Conservation (phyloP, 2,113 vertebrate genomes). For the Otolemur garnettii region DNA sequence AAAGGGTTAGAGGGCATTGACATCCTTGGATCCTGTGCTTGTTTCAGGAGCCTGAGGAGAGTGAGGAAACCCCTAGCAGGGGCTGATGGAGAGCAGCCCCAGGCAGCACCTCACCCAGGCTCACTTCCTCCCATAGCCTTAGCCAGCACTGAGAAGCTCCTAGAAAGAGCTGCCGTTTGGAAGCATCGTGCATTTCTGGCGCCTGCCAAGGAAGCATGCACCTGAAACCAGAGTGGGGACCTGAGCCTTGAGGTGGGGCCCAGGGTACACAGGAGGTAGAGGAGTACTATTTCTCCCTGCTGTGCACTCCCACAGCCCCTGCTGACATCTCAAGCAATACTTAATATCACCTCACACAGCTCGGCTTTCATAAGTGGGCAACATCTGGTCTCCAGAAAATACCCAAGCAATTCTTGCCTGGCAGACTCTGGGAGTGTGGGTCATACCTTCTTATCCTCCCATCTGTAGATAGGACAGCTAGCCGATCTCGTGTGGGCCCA, state of each 20-base stretch:
- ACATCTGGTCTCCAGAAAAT: constrained; percentile 57
- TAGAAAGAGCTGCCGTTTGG: background rate
- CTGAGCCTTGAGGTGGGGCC: background rate
- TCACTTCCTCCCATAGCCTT: background rate
- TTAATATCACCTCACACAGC: background rate
- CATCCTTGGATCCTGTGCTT: background rate
- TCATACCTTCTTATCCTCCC: background rate
- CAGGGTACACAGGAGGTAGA: background rate
- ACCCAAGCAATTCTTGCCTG: background rate
- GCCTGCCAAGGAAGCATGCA: background rate
- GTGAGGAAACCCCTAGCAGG: no score
- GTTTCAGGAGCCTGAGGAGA: background rate
- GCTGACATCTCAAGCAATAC: background rate
- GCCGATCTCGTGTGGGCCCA: background rate
- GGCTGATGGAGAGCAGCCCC: background rate
- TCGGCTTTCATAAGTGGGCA: background rate
- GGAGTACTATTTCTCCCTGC: background rate
- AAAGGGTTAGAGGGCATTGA: background rate
- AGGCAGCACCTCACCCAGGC: background rate
- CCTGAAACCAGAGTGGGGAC: background rate
- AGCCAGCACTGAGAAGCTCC: background rate
- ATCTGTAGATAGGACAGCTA: background rate
- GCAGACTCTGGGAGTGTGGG: background rate
- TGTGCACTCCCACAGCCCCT: background rate
- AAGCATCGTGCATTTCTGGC: background rate